These are phyloP conservation scores for Mesocricetus auratus DNA, from an alignment of 2,113 vertebrate species.

Conservation along the genomic window DNA sequence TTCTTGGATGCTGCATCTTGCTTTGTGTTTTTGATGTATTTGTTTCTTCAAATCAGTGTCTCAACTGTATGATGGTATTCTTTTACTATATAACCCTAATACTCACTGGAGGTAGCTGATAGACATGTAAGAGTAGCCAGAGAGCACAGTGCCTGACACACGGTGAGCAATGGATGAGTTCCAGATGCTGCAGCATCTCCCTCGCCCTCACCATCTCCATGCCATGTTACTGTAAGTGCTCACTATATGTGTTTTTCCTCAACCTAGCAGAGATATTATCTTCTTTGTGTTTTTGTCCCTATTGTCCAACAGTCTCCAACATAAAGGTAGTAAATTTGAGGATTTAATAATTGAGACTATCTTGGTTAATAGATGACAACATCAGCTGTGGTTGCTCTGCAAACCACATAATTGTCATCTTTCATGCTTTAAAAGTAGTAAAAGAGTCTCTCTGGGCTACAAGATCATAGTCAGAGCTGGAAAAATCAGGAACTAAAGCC, in stretches of 20 bases:
- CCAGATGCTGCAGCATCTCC: background rate
- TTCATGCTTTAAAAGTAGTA: background rate
- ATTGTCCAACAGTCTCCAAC: background rate
- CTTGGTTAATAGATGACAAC: background rate
- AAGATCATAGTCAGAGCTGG: background rate
- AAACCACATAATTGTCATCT: background rate
- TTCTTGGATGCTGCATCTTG: background rate
- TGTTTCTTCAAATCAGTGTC: background rate
- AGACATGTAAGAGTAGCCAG: background rate
- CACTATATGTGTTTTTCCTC: background rate
- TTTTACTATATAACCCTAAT: background rate
- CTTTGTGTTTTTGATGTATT: constrained; percentile 5
- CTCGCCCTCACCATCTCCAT: background rate
- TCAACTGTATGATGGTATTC: background rate
- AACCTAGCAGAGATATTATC: background rate
- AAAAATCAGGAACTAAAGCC: background rate
- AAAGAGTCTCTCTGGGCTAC: background rate
- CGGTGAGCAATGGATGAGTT: background rate
- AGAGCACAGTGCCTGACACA: background rate
- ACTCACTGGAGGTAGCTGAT: background rate
- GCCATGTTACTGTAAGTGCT: background rate
- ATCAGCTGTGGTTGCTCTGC: background rate
- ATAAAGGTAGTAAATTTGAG: background rate
- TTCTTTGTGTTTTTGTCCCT: background rate
- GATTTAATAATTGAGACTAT: background rate